A percentile compares a stretch with the other conserved stretches of the same genome.
These are phyloP conservation scores for Mirza zaza DNA, from an alignment of 2,113 vertebrate genomes.

Conservation along the genomic window DNA sequence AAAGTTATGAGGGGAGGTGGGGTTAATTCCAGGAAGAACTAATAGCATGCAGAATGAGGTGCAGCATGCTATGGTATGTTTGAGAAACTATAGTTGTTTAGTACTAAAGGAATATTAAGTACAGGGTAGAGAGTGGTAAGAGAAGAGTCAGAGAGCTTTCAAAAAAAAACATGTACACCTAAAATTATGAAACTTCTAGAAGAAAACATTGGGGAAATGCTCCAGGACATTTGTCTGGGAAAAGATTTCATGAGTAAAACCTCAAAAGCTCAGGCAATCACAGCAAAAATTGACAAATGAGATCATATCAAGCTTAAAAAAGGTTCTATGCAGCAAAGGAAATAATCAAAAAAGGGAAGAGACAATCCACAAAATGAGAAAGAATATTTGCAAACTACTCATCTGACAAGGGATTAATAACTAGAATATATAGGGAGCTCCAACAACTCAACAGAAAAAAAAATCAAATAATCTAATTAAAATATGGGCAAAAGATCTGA, in stretches of 20 bases:
- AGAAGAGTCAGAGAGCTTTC: not conserved
- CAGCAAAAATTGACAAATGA: not conserved
- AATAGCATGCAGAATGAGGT: not conserved
- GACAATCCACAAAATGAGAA: not conserved
- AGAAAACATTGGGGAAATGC: not conserved
- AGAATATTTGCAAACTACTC: not conserved
- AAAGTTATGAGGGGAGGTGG: not conserved
- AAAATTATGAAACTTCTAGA: not conserved
- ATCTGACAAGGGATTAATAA: not conserved
- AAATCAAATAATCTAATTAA: not conserved
- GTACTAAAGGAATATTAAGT: not conserved
- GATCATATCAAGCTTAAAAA: not conserved
- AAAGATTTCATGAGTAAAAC: not conserved
- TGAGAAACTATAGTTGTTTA: not conserved
- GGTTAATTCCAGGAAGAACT: not conserved
- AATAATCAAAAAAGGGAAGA: not conserved
- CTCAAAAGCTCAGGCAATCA: not conserved
- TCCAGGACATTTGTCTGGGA: not conserved
- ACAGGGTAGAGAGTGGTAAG: not conserved
- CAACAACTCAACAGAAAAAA: not conserved
- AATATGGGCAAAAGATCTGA: not conserved
- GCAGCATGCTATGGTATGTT: not conserved
- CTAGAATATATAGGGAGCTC: not conserved
- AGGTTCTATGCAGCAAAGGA: not conserved
- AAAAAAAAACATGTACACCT: not conserved